These are phyloP conservation scores for Melanchra persicariae DNA, from an alignment of 2,888 invertebrate species.

Conservation along the genomic window DNA sequence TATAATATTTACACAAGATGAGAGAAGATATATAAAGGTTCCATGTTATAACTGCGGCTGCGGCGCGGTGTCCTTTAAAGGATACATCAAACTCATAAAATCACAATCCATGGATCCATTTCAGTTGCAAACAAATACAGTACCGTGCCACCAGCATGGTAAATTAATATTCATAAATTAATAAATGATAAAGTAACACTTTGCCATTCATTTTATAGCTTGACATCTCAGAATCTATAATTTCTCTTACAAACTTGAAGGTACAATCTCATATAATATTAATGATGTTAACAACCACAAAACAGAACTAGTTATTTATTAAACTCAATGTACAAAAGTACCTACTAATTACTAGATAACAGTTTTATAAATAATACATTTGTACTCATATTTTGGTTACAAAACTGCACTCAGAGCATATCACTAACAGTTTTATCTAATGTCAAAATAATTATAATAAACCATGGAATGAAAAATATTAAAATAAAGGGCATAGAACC, in stretches of 20 bases:
- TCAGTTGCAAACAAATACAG: not conserved
- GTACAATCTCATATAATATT: constrained; percentile 10
- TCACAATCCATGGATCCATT: too few relatives aligned
- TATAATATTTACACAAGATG: constrained; percentile 1
- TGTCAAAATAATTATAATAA: constrained; percentile 10
- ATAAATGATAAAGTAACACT: constrained; percentile 1
- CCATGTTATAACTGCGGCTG: too few relatives aligned
- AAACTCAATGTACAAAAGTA: constrained; percentile 35
- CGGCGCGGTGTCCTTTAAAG: not conserved
- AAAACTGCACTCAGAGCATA: constrained; percentile 22
- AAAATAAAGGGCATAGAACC: not conserved
- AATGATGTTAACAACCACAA: constrained; percentile 12
- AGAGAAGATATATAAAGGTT: not conserved
- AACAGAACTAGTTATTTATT: constrained; percentile 12
- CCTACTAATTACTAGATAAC: constrained; percentile 54
- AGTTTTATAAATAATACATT: constrained; percentile 45
- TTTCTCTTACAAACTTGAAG: constrained; percentile 15
- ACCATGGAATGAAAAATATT: constrained; percentile 27
- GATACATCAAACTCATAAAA: not conserved
- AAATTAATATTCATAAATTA: not conserved
- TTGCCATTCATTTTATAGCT: not conserved
- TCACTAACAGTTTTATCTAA: constrained; percentile 8
- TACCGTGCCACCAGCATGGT: not conserved
- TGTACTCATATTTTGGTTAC: constrained; percentile 61
- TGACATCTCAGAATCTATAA: constrained; percentile 7